These are phyloP conservation scores for Procambarus clarkii DNA, from an alignment of 1,140 invertebrate genomes.

Conservation along the genomic window DNA sequence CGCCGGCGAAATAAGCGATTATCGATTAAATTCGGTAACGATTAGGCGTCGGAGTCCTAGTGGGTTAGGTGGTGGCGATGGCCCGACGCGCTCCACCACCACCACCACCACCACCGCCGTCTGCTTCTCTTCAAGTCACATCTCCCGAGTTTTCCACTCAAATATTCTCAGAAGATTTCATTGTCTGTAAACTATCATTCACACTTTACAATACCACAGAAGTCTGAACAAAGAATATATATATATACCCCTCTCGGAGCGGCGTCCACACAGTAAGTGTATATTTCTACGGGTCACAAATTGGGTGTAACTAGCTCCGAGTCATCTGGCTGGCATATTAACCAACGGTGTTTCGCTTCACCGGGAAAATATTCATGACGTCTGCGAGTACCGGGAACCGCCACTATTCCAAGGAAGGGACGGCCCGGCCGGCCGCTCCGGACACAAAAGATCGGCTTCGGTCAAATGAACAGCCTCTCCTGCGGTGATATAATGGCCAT, in stretches of 20 bases:
- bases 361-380: background rate
- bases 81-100: background rate
- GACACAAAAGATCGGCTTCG: background rate
- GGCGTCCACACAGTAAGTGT: too few relatives aligned
- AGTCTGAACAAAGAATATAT: too few relatives aligned
- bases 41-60: background rate
- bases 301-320: background rate
- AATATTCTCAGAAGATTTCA: too few relatives aligned
- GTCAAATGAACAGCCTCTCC: slow-evolving; percentile 34
- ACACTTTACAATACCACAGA: too few relatives aligned
- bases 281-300: background rate
- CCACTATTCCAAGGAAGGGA: background rate
- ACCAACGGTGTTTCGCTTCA: too few relatives aligned
- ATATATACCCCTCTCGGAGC: too few relatives aligned
- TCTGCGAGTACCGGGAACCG: background rate
- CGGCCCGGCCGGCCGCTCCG: background rate
- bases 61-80: background rate
- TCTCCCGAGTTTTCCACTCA: background rate
- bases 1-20: slow-evolving; percentile 40
- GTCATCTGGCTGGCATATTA: background rate
- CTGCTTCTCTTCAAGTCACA: background rate
- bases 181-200: too few relatives aligned
- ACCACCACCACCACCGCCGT: slow-evolving; percentile 4
- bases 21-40: slow-evolving; percentile 48
- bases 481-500: slow-evolving; percentile 21